A percentile compares a stretch with the other conserved stretches of the same genome.
phyloP scores from a whole-genome alignment of 2,888 invertebrate species.

The Hirtodrosophila trivittata region DNA sequence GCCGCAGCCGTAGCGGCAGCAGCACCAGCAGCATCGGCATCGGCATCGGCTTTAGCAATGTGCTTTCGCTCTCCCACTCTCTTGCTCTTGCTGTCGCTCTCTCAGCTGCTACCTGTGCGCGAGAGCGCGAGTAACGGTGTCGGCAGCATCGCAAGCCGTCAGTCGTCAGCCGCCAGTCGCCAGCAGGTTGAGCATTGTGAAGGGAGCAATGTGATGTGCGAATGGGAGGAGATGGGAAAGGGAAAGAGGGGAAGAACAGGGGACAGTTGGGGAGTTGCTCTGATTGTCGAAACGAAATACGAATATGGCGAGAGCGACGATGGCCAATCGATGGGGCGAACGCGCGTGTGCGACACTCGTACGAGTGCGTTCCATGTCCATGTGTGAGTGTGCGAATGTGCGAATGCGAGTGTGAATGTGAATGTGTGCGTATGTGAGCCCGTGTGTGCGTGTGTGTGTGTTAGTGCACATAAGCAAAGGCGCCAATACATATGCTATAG shows the following conservation, averaged over 20 bases:
- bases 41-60: conserved; percentile 12
- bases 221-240: not conserved
- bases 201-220: not conserved
- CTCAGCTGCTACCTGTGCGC: conserved; percentile 49
- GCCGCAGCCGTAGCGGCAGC: conserved; percentile 11
- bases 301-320: conserved; percentile 65
- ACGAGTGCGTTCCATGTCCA: conserved; percentile 35
- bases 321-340: conserved; percentile 75
- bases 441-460: conserved; percentile 20
- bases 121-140: conserved; percentile 51
- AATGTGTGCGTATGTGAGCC: conserved; percentile 21
- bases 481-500: conserved; percentile 70
- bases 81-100: conserved; percentile 16
- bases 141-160: conserved; percentile 3
- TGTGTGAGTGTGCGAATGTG: conserved; percentile 20
- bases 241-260: not conserved
- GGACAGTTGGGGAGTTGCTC: conserved; percentile 27
- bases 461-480: conserved; percentile 57
- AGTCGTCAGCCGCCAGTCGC: conserved; percentile 1
- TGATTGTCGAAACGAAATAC: conserved; percentile 44
- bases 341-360: conserved; percentile 73
- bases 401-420: conserved; percentile 31
- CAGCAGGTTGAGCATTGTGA: conserved; percentile 33
- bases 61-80: conserved; percentile 20
- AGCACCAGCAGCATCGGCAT: conserved; percentile 9